phyloP scores from a whole-genome alignment of 2,888 invertebrate genomes.

The Drosophila merina region DNA sequence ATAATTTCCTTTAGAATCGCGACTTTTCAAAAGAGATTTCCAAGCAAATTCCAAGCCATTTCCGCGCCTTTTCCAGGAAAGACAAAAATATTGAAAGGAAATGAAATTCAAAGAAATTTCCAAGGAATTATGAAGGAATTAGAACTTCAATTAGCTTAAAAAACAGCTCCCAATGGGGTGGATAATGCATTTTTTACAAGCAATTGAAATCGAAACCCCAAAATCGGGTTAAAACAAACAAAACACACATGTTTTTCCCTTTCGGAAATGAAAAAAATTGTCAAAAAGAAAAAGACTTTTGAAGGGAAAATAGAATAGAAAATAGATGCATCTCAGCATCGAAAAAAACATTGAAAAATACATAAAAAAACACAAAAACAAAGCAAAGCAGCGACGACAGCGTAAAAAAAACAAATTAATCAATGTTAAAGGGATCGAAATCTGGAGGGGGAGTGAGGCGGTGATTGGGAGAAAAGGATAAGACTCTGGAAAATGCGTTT shows the following conservation, averaged over 20 bases:
- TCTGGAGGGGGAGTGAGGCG: slow-evolving; percentile 1
- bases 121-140: no score
- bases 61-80: no score
- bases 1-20: no score
- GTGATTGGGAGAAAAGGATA: slow-evolving; percentile 14
- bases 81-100: background rate
- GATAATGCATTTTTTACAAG: slow-evolving; percentile 51
- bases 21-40: no score
- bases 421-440: slow-evolving; percentile 48
- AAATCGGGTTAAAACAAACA: slow-evolving; percentile 55
- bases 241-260: slow-evolving; percentile 22
- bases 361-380: slow-evolving; percentile 2
- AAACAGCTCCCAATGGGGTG: background rate
- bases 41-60: no score
- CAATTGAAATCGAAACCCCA: slow-evolving; percentile 62
- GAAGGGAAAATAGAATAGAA: slow-evolving; percentile 5
- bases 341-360: background rate
- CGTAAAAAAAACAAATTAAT: slow-evolving; percentile 59
- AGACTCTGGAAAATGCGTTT: slow-evolving; percentile 7
- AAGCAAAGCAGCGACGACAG: slow-evolving; percentile 21
- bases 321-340: background rate
- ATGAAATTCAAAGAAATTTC: background rate
- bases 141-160: background rate
- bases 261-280: slow-evolving; percentile 52
- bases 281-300: slow-evolving; percentile 43